Evolutionary conservation across 2,888 invertebrate genomes (phyloP), one percentile per base, ranked within the genome.

Genomic region (Drosophila fungiperda): DNA sequence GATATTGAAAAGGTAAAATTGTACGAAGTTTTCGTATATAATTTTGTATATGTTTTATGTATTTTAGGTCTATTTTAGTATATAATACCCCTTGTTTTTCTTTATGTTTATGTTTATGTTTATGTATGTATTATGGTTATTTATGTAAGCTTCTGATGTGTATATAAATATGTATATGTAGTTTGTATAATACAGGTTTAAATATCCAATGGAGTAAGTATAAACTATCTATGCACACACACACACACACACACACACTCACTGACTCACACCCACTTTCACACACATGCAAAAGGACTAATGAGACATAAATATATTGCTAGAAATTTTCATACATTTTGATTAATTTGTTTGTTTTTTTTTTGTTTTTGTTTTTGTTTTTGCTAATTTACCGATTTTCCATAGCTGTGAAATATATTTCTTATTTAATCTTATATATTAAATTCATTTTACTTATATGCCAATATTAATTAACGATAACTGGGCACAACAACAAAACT

Each of bases 1-100:
- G 90, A 90, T 80, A 75, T 80, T 90, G 90, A 90, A 90, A 90
- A 88, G 87, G 90, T 90, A 90, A 89, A 90, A 89, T 89, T 83
- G 89, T 85, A 85, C 82, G 86, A 82, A 74, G 59, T 78, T 78
- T 58, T 75, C 71, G 71, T 74, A 53, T 79, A 61, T 71, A 60
- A 73, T 32, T 69, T 45, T 66, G 60, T 70, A 54, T 35, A 45
- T 79, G 42, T 75, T 62, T 62, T 65, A 61, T 36, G 52, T 66
- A 63, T 67, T 33, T 69, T 66, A 54, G 38, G 40, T 62, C 29
- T 67, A 38, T 55, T 49, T 65, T 66, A 59, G 45, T 75, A 57
- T 76, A 57, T 77, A 52, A 55, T 75, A 68, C 59, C 48, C 49
- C 52, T 67, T 60, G 68, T 68, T 49, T 68, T 50, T 66, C 66